These are phyloP conservation scores for Gymnocephalus cernua DNA, from an alignment of 2,113 vertebrate genomes.

Conservation along the genomic window DNA sequence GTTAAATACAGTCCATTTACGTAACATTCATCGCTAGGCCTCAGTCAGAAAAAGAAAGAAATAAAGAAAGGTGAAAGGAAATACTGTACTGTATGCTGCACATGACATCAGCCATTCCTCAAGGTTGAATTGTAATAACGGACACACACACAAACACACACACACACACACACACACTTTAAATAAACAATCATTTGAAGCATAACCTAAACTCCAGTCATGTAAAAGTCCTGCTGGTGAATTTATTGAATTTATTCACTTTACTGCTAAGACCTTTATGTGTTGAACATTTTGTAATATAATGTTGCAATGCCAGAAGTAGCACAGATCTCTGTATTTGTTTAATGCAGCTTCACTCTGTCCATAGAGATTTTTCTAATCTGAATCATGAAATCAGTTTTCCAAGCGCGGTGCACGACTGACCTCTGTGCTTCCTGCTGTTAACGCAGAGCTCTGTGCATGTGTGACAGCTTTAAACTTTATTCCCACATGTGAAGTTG, in stretches of 20 bases:
- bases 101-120: slow-evolving; percentile 42
- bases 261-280: neutral
- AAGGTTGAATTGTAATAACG: slow-evolving; percentile 43
- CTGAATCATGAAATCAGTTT: slow-evolving; percentile 40
- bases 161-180: slow-evolving; percentile 11
- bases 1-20: no score
- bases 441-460: neutral
- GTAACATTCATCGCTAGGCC: neutral
- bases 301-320: neutral
- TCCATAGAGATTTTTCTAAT: slow-evolving; percentile 14
- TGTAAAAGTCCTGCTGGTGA: slow-evolving; percentile 20
- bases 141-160: slow-evolving; percentile 16
- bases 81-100: neutral
- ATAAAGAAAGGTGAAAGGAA: neutral
- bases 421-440: slow-evolving; percentile 6
- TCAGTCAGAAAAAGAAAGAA: neutral
- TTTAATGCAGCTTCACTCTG: neutral
- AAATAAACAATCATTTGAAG: slow-evolving; percentile 20
- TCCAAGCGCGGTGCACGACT: neutral
- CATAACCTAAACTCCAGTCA: slow-evolving; percentile 15
- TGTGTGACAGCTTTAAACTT: slow-evolving; percentile 17
- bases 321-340: neutral
- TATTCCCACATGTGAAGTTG: slow-evolving; percentile 21
- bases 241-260: slow-evolving; percentile 23
- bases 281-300: slow-evolving; percentile 12